Evolutionary conservation across 2,888 invertebrate species (phyloP), one percentile per base, ranked within the genome.

Genomic region (Sussaba pulchella): DNA sequence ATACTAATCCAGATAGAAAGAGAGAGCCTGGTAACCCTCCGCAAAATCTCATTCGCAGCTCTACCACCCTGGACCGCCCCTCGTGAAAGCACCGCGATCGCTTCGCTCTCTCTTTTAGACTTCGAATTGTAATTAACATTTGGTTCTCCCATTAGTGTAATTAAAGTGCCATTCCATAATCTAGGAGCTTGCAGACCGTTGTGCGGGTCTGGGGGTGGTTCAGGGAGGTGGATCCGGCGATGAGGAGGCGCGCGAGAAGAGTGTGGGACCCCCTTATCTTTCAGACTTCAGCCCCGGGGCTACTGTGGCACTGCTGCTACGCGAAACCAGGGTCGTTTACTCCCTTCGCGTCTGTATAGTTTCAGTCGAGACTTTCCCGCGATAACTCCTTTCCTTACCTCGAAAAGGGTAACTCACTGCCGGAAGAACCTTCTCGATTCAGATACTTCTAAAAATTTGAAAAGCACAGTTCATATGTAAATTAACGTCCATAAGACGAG

Each of bases 71-170:
- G 70, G 78, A 77, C 83, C 83, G 82, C 80, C 76, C 79, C 73
- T 59, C 70, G 41, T 45, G 67, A 45, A 54, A 75, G 76, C 77
- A 71, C 72, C 59, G 61, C 73, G 75, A 82, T 82, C 83, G 82
- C 67, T 81, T 63, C 63, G n/a, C 54, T 92, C 93, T 93, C 93
- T 94, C 93, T 93, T 93, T 93, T 93, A 92, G 94, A 93, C 94
- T 94, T 94, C 94, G 94, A 94, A 94, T 94, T 93, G 94, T 95
- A 95, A 95, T 95, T 95, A 95, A 95, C 95, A 95, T 94, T 94
- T 94, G 94, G 94, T 94, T 94, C 94, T 93, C 93, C 95, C 95
- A 95, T 95, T 95, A 95, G 95, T 94, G 94, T 95, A 95, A 95
- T 95, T 95, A 95, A 95, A 95, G 94, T 94, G 94, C 94, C 94